phyloP scores from a whole-genome alignment of 1,140 invertebrate species.

The Stratiolaelaps scimitus region DNA sequence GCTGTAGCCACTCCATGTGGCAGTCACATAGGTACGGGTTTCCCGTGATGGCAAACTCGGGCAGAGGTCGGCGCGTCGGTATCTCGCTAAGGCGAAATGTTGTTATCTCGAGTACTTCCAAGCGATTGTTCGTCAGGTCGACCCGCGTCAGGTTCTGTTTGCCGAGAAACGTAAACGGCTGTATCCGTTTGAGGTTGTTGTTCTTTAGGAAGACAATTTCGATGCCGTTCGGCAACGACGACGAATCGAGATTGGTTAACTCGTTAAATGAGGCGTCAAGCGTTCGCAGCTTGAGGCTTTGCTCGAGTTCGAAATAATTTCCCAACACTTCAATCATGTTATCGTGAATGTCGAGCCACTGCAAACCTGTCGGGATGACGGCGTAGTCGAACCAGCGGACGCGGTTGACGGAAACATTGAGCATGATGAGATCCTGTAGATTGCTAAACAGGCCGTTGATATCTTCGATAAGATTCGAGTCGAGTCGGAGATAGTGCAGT shows the following conservation, averaged over 20 bases:
- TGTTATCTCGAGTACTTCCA: conserved; percentile 63
- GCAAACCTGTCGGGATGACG: conserved; percentile 60
- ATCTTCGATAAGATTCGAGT: conserved; percentile 67
- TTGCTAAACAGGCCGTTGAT: conserved; percentile 70
- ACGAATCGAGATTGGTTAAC: conserved; percentile 55
- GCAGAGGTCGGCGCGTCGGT: conserved; percentile 48
- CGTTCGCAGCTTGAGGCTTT: conserved; percentile 57
- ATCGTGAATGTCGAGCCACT: conserved; percentile 77
- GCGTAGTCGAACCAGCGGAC: conserved; percentile 79
- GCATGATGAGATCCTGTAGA: conserved; percentile 64
- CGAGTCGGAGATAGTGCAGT: conserved; percentile 68
- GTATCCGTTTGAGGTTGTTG: conserved; percentile 61
- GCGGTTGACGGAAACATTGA: conserved; percentile 81
- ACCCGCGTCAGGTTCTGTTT: conserved; percentile 67
- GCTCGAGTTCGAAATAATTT: conserved; percentile 64
- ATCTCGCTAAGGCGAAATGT: conserved; percentile 58
- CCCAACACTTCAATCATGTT: conserved; percentile 68
- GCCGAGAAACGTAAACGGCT: conserved; percentile 65
- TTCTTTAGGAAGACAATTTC: conserved; percentile 66
- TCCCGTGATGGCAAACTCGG: conserved; percentile 71
- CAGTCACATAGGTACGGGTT: conserved; percentile 80
- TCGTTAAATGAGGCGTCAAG: conserved; percentile 69
- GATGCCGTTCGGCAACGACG: conserved; percentile 58
- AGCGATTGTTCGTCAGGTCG: conserved; percentile 69
- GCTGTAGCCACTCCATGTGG: conserved; percentile 72